Percentiles rank a stretch among this genome's conserved stretches.
phyloP scores from a whole-genome alignment of 2,113 vertebrate genomes.

The Phylloscopus whistleri region DNA sequence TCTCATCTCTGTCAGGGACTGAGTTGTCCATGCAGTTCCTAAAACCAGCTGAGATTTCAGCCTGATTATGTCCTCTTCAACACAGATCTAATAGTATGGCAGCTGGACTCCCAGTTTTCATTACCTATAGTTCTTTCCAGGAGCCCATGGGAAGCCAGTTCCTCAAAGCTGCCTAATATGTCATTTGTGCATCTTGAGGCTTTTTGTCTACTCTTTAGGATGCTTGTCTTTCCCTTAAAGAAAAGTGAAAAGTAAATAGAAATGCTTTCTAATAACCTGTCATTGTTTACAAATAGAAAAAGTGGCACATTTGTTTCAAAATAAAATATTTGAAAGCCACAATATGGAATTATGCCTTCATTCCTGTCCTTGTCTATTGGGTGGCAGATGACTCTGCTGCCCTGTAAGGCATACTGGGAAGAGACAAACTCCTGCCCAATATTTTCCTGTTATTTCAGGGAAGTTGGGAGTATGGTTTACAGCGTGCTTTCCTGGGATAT shows the following conservation, averaged over 20 bases:
- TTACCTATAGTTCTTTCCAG: background rate
- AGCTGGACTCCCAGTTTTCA: background rate
- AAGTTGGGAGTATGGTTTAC: background rate
- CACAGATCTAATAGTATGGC: background rate
- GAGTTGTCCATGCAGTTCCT: background rate
- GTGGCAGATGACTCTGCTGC: background rate
- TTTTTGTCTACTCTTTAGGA: background rate
- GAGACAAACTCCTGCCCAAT: background rate
- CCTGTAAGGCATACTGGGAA: background rate
- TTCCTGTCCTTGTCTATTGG: background rate
- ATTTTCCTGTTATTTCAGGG: background rate
- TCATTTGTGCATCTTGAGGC: background rate
- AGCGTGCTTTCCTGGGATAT: background rate
- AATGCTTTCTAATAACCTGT: background rate
- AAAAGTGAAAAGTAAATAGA: slow-evolving; percentile 3
- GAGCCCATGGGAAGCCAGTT: background rate
- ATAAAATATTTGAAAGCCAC: background rate
- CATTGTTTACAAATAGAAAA: background rate
- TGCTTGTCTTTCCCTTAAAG: background rate
- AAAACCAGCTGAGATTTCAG: background rate
- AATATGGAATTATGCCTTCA: background rate
- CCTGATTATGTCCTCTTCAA: background rate
- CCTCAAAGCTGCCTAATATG: background rate
- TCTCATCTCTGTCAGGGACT: background rate
- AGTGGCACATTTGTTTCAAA: background rate